Percentiles rank a stretch among this genome's conserved stretches.
Conservation (phyloP, 2,888 invertebrate genomes). For the Rhodophaea formosa region DNA sequence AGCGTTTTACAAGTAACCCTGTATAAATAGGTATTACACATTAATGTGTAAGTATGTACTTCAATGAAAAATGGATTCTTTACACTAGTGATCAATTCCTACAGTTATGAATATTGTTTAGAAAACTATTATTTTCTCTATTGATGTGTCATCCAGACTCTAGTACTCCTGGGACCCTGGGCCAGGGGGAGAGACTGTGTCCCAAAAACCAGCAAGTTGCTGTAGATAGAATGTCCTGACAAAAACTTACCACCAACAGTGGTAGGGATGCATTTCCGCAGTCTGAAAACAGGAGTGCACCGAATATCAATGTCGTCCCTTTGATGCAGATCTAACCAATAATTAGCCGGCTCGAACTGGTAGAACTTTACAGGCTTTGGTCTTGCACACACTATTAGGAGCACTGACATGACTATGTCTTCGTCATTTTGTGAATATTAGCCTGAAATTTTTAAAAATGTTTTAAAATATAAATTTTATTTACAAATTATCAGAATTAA, state of each 20-base stretch:
- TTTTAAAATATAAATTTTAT: neutral
- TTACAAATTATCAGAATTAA: neutral
- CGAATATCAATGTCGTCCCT: constrained; percentile 59
- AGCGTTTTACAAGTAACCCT: too few species aligned
- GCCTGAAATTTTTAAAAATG: constrained; percentile 44
- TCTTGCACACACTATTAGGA: constrained; percentile 66
- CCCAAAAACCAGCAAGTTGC: too few species aligned
- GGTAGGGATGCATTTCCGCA: constrained; percentile 70
- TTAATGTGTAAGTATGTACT: too few species aligned
- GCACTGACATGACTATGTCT: constrained; percentile 65
- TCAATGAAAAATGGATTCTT: too few species aligned
- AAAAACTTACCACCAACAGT: constrained; percentile 59
- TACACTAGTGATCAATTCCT: too few species aligned
- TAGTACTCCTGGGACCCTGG: too few species aligned
- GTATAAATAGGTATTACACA: too few species aligned
- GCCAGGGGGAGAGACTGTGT: too few species aligned
- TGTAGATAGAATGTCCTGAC: too few species aligned
- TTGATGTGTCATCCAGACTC: too few species aligned
- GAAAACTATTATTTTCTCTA: too few species aligned
- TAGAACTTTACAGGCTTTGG: constrained; percentile 62
- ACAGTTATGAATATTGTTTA: too few species aligned
- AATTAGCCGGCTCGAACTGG: constrained; percentile 53
- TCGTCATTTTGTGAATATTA: constrained; percentile 71
- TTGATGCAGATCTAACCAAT: constrained; percentile 67
- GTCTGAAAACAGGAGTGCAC: constrained; percentile 68